Evolutionary conservation across 1,140 invertebrate genomes (phyloP).

Genomic region (Drosophila micromelanica): DNA sequence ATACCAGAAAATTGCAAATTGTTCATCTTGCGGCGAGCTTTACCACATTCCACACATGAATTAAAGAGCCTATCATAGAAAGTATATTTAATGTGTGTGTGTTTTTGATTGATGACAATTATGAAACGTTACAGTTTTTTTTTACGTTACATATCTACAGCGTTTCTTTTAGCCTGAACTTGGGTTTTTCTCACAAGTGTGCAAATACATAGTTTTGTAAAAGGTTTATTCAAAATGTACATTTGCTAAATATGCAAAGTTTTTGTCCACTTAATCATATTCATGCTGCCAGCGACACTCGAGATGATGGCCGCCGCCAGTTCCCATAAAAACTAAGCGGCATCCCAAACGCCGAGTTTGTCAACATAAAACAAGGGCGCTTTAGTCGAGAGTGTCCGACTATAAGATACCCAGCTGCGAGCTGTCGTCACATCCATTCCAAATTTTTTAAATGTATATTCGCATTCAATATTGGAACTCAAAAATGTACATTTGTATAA

Average conservation of each 20-base stretch:
- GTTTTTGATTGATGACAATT: slow-evolving; percentile 20
- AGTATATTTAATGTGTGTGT: slow-evolving; percentile 21
- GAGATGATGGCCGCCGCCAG: slow-evolving; percentile 12
- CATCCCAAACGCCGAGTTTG: slow-evolving; percentile 20
- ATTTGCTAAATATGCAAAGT: slow-evolving; percentile 2
- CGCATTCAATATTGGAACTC: no score
- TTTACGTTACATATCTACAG: no score
- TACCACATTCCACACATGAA: slow-evolving; percentile 11
- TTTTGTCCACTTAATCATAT: slow-evolving; percentile 28
- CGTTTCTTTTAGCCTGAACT: slow-evolving; percentile 2
- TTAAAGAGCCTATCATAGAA: slow-evolving; percentile 19
- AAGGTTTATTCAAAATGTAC: not conserved
- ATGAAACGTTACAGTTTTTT: not conserved
- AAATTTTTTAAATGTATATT: no score
- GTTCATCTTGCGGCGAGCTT: slow-evolving; percentile 35
- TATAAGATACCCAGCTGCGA: no score
- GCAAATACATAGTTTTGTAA: not conserved
- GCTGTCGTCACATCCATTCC: no score
- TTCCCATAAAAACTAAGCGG: slow-evolving; percentile 38
- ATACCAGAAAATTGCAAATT: slow-evolving; percentile 21
- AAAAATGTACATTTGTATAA: no score
- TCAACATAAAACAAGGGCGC: slow-evolving; percentile 15
- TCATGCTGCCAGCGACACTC: slow-evolving; percentile 3
- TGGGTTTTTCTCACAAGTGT: not conserved
- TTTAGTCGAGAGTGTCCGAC: no score